Evolutionary conservation across 37 sponge, comb jelly and placozoan species (phyloP), one percentile per base, ranked within the genome.

Genomic region (Lycopodina hypogea): DNA sequence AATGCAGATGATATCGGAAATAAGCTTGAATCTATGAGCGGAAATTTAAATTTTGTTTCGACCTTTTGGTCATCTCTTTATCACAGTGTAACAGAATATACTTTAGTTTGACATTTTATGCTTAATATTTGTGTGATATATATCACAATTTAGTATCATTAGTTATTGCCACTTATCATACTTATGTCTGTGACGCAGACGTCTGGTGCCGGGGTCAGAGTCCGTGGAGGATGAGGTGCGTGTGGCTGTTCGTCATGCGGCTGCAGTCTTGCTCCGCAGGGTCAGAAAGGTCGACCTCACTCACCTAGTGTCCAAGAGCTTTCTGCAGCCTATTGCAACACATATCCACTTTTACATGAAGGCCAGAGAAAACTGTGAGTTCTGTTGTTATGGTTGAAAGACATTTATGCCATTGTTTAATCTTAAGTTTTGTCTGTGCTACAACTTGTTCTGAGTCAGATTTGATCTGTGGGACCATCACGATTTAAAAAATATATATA

Each of bases 331-430:
- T 1, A 51, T 38, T 0, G 83, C 80, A 2, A 42, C 74, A 4
- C 91, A 90, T 71, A 56, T 90, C 15, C 83, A 90, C 64, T 14
- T 63, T 39, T 90, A 82, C 80, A 33, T 86, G 53, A 42, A 3
- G 36, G 91, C 83, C 51, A 80, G 85, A 50, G 24, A 23, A 71
- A 79, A 78, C 32, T 72, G 86, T 85, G 51, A 50, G 85, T 62
- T 22, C 64, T 23, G 28, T 62, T 53, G 23, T 19, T 36, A 19
- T 18, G 29, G 23, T 45, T 53, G 9, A 52, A 55, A 40, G 8
- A 52, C n/a, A n/a, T n/a, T n/a, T n/a, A n/a, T n/a, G n/a, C n/a
- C n/a, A 18, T 15, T 15, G 14, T 18, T 12, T 28, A 19, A 70
- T 30, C 24, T 14, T 28, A 64, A 64, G 24, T n/a, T n/a, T n/a